Percentiles rank a stretch among this genome's conserved stretches.
Conservation (phyloP, 2,888 invertebrate genomes). For the Sphinx pinastri region DNA sequence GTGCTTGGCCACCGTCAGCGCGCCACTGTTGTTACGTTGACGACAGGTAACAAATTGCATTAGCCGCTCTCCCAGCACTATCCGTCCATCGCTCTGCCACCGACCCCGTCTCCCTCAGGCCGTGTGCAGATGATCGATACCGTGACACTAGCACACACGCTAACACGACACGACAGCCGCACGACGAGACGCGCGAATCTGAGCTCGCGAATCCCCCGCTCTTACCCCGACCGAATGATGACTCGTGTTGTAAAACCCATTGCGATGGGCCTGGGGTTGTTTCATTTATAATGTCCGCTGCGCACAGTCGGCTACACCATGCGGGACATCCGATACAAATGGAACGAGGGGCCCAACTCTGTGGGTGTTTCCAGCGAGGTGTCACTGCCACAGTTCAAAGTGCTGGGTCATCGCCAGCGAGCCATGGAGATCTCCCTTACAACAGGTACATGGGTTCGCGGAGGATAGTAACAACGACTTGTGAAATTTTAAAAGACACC, state of each 20-base stretch:
- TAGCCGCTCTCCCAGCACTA: slow-evolving; percentile 70
- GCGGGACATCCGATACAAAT: slow-evolving; percentile 98
- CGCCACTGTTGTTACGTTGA: slow-evolving; percentile 96
- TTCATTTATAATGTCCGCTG: slow-evolving; percentile 80
- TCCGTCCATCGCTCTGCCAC: slow-evolving; percentile 73
- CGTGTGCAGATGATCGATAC: slow-evolving; percentile 74
- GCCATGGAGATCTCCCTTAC: slow-evolving; percentile 98
- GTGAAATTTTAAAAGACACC: slow-evolving; percentile 50
- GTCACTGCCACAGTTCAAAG: slow-evolving; percentile 98
- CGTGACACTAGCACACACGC: slow-evolving; percentile 80
- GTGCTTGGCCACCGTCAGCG: slow-evolving; percentile 98
- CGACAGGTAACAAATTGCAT: slow-evolving; percentile 92
- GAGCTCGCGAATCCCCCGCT: slow-evolving; percentile 72
- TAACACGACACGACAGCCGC: slow-evolving; percentile 75
- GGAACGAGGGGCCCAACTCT: slow-evolving; percentile 97
- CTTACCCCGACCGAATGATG: slow-evolving; percentile 75
- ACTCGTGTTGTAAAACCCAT: slow-evolving; percentile 81
- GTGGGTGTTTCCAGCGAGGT: slow-evolving; percentile 98
- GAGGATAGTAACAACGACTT: slow-evolving; percentile 57
- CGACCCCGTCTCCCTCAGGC: slow-evolving; percentile 80
- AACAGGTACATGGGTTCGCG: slow-evolving; percentile 89
- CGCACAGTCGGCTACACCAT: slow-evolving; percentile 98
- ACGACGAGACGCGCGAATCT: slow-evolving; percentile 72
- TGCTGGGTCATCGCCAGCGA: slow-evolving; percentile 97
- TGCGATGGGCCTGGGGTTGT: slow-evolving; percentile 83